These are phyloP conservation scores for Suricata suricatta DNA, from an alignment of 2,113 vertebrate genomes.

Conservation along the genomic window DNA sequence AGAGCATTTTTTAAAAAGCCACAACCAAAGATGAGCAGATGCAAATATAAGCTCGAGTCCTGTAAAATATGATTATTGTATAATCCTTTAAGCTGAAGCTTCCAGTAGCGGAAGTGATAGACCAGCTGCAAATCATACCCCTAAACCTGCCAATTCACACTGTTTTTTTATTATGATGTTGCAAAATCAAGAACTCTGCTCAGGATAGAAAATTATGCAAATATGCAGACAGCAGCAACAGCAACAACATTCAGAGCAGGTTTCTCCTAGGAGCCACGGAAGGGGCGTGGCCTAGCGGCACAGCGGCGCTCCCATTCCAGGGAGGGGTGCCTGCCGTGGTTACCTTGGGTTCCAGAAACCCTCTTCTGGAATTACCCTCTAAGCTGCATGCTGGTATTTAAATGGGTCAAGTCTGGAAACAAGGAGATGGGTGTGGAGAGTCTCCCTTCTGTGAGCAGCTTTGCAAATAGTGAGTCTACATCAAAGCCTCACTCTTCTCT, in stretches of 20 bases:
- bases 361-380: neutral
- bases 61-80: conserved; percentile 70
- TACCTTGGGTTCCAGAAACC: neutral
- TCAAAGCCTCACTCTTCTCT: conserved; percentile 57
- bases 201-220: conserved; percentile 60
- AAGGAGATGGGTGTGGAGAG: neutral
- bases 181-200: conserved; percentile 65
- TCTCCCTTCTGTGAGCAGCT: neutral
- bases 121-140: conserved; percentile 73
- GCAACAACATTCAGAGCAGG: conserved; percentile 23
- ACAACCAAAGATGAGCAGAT: conserved; percentile 66
- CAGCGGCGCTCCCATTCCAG: fast-evolving
- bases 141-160: conserved; percentile 71
- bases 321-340: neutral
- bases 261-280: conserved; percentile 21
- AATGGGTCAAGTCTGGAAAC: neutral
- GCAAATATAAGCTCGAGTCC: conserved; percentile 64
- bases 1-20: conserved; percentile 16
- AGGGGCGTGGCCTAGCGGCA: neutral
- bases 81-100: conserved; percentile 61
- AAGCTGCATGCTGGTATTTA: neutral
- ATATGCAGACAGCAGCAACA: conserved; percentile 48
- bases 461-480: conserved; percentile 47
- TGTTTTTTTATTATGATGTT: conserved; percentile 57
- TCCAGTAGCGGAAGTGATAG: conserved; percentile 67